phyloP scores from a whole-genome alignment of 2,113 vertebrate genomes.

The Gracilinanus agilis region DNA sequence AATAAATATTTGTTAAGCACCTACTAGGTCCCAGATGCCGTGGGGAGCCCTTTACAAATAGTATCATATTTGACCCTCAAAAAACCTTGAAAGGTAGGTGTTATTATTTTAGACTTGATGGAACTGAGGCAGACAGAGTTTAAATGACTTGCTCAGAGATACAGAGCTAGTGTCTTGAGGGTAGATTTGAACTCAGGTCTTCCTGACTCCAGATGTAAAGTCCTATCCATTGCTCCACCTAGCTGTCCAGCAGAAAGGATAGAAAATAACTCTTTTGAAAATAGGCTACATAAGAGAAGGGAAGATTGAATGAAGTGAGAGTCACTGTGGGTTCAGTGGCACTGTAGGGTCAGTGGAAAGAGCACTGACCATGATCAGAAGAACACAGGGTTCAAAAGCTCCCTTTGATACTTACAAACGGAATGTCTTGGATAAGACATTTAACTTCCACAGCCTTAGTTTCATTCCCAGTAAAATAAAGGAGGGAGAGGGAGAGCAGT shows the following conservation, averaged over 20 bases:
- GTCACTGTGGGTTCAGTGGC: background rate
- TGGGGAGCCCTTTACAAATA: background rate
- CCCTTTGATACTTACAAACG: background rate
- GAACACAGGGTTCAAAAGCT: background rate
- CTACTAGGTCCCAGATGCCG: background rate
- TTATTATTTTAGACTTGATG: background rate
- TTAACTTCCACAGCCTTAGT: background rate
- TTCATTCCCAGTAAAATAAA: background rate
- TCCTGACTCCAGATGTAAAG: background rate
- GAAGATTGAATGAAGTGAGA: background rate
- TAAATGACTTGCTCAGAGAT: background rate
- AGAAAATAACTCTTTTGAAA: background rate
- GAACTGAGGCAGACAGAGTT: background rate
- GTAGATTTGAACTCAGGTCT: background rate
- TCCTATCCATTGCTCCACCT: background rate
- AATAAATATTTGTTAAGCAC: background rate
- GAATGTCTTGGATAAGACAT: background rate
- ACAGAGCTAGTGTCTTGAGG: background rate
- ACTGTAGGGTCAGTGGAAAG: background rate
- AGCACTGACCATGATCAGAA: background rate
- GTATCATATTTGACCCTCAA: background rate
- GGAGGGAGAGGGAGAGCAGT: background rate
- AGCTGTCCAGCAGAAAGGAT: background rate
- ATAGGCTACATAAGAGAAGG: background rate
- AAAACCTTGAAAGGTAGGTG: background rate